Base-by-base conservation (phyloP, 2,797 vertebrate genomes). In the Megalops cyprinoides region DNA sequence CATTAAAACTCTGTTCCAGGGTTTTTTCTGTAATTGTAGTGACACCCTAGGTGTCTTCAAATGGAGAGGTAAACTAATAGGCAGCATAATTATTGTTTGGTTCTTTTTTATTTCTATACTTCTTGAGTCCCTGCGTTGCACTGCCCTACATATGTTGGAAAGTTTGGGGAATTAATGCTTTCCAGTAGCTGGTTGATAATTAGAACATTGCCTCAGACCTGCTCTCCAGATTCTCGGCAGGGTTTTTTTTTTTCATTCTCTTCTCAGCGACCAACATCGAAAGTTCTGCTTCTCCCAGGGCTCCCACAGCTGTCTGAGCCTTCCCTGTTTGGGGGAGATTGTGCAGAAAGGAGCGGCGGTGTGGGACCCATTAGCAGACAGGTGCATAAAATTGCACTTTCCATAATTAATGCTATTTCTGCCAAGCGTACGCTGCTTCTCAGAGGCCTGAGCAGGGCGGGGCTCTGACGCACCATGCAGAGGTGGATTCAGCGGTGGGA, bases 331-430 rank as follows among this genome's bases (percentile, higher is more conserved):
- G 85, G 87, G 84, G 89, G 87, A 78, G 88, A 91, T 91, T 86
- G 77, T 87, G 90, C 87, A 85, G 85, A 87, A 84, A 78, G 58
- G 86, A 85, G 83, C 85, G 84, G 85, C 84, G 87, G 89, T 83
- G 81, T 84, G 87, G 82, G 83, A 91, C 91, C 87, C 90, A 92
- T 91, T 92, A 91, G 87, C 79, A 87, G 76, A 79, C 86, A 91
- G 85, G 89, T 90, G 90, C 82, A 86, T 85, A 86, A 85, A 85
- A 89, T 80, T 90, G 85, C 78, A 91, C 86, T 85, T 89, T 89
- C 90, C 83, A 83, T 83, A 86, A 91, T 87, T 84, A 86, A 78
- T 69, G 85, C 87, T 91, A 88, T 89, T 84, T 79, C 78, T 76
- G 46, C 62, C 69, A 31, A 18, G 39, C 14, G 20, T n/a, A 39